Percentiles rank a stretch among this genome's conserved stretches.
phyloP scores from a whole-genome alignment of 2,797 vertebrate species.

The Tangara arthus region DNA sequence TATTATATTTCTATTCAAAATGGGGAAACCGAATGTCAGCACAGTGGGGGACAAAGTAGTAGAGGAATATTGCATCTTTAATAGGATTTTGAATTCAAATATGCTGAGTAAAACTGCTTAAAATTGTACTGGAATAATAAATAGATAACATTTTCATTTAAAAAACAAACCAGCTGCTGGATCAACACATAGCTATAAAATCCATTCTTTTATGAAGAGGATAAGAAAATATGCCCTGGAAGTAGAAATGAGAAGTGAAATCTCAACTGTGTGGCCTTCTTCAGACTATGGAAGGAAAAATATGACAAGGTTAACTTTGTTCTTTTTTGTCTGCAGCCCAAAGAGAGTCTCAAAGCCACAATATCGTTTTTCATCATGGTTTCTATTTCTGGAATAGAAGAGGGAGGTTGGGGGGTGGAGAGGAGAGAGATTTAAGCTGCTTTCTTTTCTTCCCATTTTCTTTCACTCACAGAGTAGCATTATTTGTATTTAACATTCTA shows the following conservation, averaged over 20 bases:
- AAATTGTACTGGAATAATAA: conserved; percentile 92
- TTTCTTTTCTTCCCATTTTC: background rate
- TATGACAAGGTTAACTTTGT: conserved; percentile 58
- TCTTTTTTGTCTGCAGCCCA: conserved; percentile 38
- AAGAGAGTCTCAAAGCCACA: conserved; percentile 37
- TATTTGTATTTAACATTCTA: conserved; percentile 27
- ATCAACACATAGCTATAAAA: conserved; percentile 67
- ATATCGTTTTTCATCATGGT: conserved; percentile 10
- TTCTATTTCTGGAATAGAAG: conserved; percentile 39
- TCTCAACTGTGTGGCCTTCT: conserved; percentile 52
- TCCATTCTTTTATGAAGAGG: conserved; percentile 5
- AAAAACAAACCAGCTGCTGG: conserved; percentile 59
- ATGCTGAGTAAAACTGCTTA: conserved; percentile 84
- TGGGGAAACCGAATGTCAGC: conserved; percentile 78
- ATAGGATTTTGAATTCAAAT: conserved; percentile 90
- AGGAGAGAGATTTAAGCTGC: background rate
- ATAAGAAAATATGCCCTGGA: conserved; percentile 53
- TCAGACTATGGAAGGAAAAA: conserved; percentile 45
- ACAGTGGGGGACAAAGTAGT: conserved; percentile 70
- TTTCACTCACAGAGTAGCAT: background rate
- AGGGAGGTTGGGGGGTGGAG: background rate
- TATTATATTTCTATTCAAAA: conserved; percentile 80
- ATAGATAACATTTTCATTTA: conserved; percentile 84
- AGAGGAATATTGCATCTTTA: conserved; percentile 81
- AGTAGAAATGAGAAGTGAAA: conserved; percentile 66